Conservation (phyloP, 2,113 vertebrate genomes). For the Channa argus region DNA sequence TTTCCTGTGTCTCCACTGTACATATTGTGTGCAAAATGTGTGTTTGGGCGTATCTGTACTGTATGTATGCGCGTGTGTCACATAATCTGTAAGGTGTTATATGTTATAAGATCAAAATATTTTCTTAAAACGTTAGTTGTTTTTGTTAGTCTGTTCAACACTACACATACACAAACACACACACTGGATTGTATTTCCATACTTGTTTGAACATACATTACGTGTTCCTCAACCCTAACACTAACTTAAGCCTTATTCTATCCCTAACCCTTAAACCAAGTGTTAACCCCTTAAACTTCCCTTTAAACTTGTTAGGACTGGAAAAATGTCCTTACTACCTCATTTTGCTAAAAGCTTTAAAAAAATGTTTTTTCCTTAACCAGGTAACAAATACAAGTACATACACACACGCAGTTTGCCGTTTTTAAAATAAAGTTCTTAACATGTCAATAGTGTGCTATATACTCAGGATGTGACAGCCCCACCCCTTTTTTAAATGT, state of each 20-base stretch:
- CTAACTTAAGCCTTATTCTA: too few relatives aligned
- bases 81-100: neutral
- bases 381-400: too few relatives aligned
- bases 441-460: neutral
- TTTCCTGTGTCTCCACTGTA: conserved; percentile 23
- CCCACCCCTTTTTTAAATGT: neutral
- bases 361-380: too few relatives aligned
- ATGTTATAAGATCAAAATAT: too few relatives aligned
- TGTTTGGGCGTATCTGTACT: neutral
- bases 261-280: too few relatives aligned
- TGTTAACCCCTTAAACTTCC: neutral
- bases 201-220: too few relatives aligned
- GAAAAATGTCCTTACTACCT: too few relatives aligned
- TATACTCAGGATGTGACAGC: neutral
- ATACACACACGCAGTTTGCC: neutral
- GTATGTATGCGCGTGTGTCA: neutral
- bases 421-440: neutral
- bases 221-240: too few relatives aligned
- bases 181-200: too few relatives aligned
- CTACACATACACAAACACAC: too few relatives aligned
- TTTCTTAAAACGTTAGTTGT: too few relatives aligned
- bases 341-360: neutral
- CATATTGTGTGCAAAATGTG: neutral
- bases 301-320: neutral
- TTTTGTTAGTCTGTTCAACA: too few relatives aligned